Percentiles rank a stretch among this genome's conserved stretches.
Conservation (phyloP, 1,140 invertebrate species). For the Oscheius sp. region DNA sequence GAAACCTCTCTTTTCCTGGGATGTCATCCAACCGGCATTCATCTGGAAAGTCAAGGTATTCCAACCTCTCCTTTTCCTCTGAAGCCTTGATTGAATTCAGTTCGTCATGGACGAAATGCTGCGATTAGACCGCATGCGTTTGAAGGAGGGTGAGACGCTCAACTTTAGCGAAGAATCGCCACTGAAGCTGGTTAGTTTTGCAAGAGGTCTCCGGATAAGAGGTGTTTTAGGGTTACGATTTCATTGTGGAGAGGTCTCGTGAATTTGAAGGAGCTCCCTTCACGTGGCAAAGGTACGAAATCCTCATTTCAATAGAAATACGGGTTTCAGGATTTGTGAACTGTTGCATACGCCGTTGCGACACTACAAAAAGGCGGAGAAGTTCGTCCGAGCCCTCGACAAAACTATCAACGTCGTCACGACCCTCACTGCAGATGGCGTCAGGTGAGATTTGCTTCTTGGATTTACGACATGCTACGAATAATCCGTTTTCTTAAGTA, state of each 20-base stretch:
- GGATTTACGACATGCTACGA: not conserved
- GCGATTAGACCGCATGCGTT: conserved; percentile 25
- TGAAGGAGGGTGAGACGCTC: conserved; percentile 24
- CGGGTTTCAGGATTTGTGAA: conserved; percentile 47
- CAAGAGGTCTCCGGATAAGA: conserved; percentile 33
- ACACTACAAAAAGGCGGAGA: conserved; percentile 51
- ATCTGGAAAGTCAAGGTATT: conserved; percentile 55
- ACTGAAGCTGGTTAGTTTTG: conserved; percentile 16
- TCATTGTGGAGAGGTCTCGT: conserved; percentile 44
- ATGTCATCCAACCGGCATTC: conserved; percentile 41
- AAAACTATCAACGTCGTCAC: conserved; percentile 55
- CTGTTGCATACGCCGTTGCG: conserved; percentile 38
- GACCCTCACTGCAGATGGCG: conserved; percentile 33
- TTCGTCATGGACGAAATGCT: conserved; percentile 52
- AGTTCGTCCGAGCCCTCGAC: conserved; percentile 50
- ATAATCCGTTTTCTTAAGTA: too few relatives aligned
- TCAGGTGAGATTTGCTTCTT: not conserved
- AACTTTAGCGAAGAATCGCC: conserved; percentile 12
- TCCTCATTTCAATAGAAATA: not conserved
- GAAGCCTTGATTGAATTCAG: conserved; percentile 25
- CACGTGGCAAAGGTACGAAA: conserved; percentile 48
- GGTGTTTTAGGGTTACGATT: conserved; percentile 3
- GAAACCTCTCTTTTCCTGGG: conserved; percentile 36
- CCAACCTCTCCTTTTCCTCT: not conserved
- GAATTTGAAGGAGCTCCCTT: conserved; percentile 50